Base-by-base conservation (phyloP, 2,113 vertebrate genomes). In the Ciconia maguari region DNA sequence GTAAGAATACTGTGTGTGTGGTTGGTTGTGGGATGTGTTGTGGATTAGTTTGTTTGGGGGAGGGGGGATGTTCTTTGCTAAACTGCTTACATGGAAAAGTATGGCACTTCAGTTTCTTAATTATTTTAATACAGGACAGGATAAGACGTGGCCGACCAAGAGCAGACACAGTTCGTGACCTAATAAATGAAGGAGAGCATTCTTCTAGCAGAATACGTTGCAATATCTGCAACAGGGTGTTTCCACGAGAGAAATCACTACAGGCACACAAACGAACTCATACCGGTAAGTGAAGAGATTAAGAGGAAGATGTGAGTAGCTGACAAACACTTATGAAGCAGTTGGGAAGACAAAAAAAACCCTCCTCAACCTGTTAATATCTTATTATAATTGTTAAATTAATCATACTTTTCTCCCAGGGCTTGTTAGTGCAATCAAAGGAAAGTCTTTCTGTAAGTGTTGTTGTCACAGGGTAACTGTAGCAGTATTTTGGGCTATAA, bases 261-360 rank as follows among this genome's bases (percentile, higher is more conserved):
- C 99, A 99, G 96, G 99, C 99, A 27, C 99, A 99, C 95, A 99
- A 99, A 98, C 99, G 99, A 94, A 99, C 99, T 83, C 99, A 99
- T 97, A 99, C 99, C 70, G 99, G 99, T 99, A 96, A 97, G 97
- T 17, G n/a, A 76, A 87, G 52, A 62, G 72, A 75, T 58, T 75
- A 58, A 75, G 58, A 75, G 52, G 24, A 75, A 75, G 27, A 55
- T 51, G 61, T 71, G 30, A 44, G 36, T 52, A 72, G 34, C 27
- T 34, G 27, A 54, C 46, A 60, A 77, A 77, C 44, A 49, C 26
- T 49, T 77, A 49, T 36, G 44, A 61, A 49, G 75, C 46, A 49
- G 44, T 34, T 32, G 58, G n/a, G 46, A 51, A 65, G 48, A 60
- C 38, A 64, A 25, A 79, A 78, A 61, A 62, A 13, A 3, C 5